These are phyloP conservation scores for Aphidius gifuensis DNA, from an alignment of 1,140 invertebrate genomes.

Conservation along the genomic window DNA sequence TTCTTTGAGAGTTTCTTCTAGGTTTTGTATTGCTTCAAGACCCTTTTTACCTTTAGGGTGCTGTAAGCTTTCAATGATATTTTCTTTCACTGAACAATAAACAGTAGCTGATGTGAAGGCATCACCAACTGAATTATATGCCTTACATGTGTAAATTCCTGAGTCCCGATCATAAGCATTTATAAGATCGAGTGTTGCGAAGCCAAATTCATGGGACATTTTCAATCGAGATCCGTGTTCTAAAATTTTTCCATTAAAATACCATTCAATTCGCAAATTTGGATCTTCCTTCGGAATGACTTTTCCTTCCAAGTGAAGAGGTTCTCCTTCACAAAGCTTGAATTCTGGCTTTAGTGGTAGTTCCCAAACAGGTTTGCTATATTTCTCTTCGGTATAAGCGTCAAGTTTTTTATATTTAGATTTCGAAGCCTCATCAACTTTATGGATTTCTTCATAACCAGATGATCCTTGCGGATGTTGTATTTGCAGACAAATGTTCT, in stretches of 20 bases:
- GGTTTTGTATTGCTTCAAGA: constrained; percentile 83
- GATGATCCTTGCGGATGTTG: constrained; percentile 86
- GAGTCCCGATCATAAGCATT: constrained; percentile 91
- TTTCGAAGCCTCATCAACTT: constrained; percentile 75
- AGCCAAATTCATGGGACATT: constrained; percentile 88
- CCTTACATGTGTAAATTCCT: constrained; percentile 90
- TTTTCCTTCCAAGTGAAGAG: constrained; percentile 87
- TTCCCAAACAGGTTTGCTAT: constrained; percentile 84
- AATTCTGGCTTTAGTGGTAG: constrained; percentile 78
- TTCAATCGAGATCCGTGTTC: constrained; percentile 83
- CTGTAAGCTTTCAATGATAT: constrained; percentile 82
- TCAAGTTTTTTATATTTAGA: constrained; percentile 66
- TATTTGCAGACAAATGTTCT: constrained; percentile 78
- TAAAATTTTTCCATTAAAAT: constrained; percentile 85
- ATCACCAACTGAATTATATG: constrained; percentile 81
- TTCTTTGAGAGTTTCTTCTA: constrained; percentile 80
- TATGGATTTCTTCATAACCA: constrained; percentile 80
- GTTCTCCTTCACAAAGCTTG: constrained; percentile 83
- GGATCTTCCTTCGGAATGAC: constrained; percentile 97
- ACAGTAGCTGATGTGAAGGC: constrained; percentile 89
- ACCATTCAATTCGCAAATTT: constrained; percentile 91
- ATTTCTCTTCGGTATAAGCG: constrained; percentile 69
- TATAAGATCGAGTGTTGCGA: constrained; percentile 83
- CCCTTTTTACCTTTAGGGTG: constrained; percentile 92
- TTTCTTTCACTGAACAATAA: constrained; percentile 77